phyloP scores from a whole-genome alignment of 2,888 invertebrate species.

The Pandemis cinnamomeana region DNA sequence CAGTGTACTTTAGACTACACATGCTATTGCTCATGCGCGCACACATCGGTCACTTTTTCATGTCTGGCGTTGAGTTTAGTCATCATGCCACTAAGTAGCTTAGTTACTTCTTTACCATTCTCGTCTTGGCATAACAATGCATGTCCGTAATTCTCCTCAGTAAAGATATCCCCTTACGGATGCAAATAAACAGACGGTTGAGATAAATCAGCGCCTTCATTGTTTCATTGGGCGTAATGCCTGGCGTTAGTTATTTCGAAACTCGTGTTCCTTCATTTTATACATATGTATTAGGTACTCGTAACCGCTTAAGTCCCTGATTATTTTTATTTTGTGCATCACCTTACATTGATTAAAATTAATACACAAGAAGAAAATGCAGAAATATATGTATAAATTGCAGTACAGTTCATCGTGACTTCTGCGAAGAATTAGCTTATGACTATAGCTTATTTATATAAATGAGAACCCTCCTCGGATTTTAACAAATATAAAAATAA shows the following conservation, averaged over 20 bases:
- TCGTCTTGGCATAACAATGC: constrained; percentile 28
- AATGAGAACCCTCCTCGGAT: too few species aligned
- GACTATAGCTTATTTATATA: too few species aligned
- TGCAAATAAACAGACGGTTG: constrained; percentile 36
- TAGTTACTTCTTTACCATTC: constrained; percentile 29
- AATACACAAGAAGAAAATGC: too few species aligned
- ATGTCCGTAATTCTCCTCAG: constrained; percentile 27
- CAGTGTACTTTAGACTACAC: constrained; percentile 1
- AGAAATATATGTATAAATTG: too few species aligned
- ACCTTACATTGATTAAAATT: too few species aligned
- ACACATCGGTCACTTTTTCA: constrained; percentile 12
- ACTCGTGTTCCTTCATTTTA: background rate
- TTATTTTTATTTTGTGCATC: background rate
- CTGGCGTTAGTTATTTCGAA: constrained; percentile 23
- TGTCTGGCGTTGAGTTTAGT: constrained; percentile 17
- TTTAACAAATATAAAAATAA: too few species aligned
- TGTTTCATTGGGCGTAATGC: constrained; percentile 26
- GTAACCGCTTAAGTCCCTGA: background rate
- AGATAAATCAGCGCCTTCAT: constrained; percentile 38
- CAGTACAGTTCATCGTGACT: too few species aligned
- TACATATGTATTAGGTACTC: background rate
- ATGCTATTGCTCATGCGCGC: background rate
- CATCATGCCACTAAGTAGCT: constrained; percentile 13
- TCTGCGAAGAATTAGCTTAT: too few species aligned
- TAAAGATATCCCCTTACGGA: constrained; percentile 35